Evolutionary conservation across 2,888 invertebrate genomes (phyloP).

Genomic region (Macrosoma leucophasiata): DNA sequence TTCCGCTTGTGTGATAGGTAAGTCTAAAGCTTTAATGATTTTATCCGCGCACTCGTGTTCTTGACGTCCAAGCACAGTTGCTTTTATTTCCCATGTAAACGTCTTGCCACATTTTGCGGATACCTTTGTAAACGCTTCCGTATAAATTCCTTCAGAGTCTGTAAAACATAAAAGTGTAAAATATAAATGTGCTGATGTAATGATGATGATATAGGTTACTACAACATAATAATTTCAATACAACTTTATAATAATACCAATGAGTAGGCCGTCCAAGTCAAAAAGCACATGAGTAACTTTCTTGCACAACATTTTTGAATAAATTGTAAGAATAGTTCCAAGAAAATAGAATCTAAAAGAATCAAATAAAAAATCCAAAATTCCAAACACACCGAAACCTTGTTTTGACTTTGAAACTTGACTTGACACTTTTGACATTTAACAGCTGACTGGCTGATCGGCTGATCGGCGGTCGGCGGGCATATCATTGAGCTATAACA

Average conservation of each 20-base stretch:
- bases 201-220: background rate
- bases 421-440: too few relatives aligned
- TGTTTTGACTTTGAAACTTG: too few relatives aligned
- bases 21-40: slow-evolving; percentile 73
- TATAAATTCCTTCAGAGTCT: slow-evolving; percentile 90
- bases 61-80: slow-evolving; percentile 80
- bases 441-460: too few relatives aligned
- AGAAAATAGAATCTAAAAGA: too few relatives aligned
- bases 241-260: slow-evolving; percentile 50
- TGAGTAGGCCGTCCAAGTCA: slow-evolving; percentile 76
- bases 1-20: slow-evolving; percentile 80
- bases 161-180: too few relatives aligned
- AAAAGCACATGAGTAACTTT: slow-evolving; percentile 77
- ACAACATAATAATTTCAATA: background rate
- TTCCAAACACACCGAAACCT: too few relatives aligned
- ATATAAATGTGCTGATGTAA: background rate
- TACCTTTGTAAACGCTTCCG: slow-evolving; percentile 80
- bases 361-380: too few relatives aligned
- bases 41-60: slow-evolving; percentile 77
- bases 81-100: slow-evolving; percentile 88
- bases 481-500: too few relatives aligned
- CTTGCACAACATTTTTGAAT: slow-evolving; percentile 29
- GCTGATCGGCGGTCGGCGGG: too few relatives aligned
- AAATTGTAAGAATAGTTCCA: slow-evolving; percentile 35
- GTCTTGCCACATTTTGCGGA: slow-evolving; percentile 80